Percentiles rank a stretch among this genome's conserved stretches.
These are phyloP conservation scores for Dioctria linearis DNA, from an alignment of 2,888 invertebrate species.

Conservation along the genomic window DNA sequence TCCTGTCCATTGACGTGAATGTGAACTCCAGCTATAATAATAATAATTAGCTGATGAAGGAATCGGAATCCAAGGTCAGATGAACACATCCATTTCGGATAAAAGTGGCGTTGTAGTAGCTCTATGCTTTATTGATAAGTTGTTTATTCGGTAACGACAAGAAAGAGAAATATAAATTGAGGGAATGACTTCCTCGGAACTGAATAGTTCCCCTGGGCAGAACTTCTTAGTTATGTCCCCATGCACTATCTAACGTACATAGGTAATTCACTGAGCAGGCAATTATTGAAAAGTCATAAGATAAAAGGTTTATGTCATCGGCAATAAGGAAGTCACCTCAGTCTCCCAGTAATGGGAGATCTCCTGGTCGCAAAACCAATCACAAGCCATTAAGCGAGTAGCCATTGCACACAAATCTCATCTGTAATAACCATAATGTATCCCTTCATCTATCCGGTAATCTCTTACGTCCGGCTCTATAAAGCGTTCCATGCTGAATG, in stretches of 20 bases:
- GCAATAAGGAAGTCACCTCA: constrained; percentile 40
- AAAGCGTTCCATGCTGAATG: constrained; percentile 15
- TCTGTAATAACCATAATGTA: constrained; percentile 48
- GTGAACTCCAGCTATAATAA: neutral
- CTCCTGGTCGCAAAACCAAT: constrained; percentile 15
- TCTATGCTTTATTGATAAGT: no score
- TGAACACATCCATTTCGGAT: neutral
- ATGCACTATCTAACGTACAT: neutral
- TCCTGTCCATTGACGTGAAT: neutral
- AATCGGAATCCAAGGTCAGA: constrained; percentile 4
- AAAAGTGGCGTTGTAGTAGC: no score
- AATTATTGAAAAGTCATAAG: neutral
- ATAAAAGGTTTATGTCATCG: constrained; percentile 25
- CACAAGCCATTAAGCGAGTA: constrained; percentile 3
- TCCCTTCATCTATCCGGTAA: constrained; percentile 31
- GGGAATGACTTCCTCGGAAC: neutral
- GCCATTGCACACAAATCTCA: constrained; percentile 40
- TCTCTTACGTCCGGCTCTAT: constrained; percentile 24
- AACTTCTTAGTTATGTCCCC: neutral
- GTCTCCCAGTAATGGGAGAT: constrained; percentile 16
- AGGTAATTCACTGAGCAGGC: neutral
- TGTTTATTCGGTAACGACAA: no score
- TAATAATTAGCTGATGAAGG: no score
- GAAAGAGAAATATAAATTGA: no score
- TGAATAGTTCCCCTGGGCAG: neutral